phyloP scores from a whole-genome alignment of 2,113 vertebrate genomes.

The Fregata magnificens region DNA sequence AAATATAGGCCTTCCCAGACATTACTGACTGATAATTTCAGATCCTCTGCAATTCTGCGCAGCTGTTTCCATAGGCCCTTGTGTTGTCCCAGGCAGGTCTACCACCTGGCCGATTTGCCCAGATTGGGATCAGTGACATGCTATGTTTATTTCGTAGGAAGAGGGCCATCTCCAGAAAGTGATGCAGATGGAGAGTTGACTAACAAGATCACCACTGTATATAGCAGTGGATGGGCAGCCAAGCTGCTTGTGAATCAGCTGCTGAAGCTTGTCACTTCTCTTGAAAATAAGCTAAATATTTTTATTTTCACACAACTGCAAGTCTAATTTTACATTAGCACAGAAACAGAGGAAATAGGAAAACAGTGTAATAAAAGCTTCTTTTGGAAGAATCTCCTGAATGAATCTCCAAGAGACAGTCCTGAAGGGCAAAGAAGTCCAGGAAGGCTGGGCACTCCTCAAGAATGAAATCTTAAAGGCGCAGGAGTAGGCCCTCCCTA shows the following conservation, averaged over 20 bases:
- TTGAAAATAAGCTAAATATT: background rate
- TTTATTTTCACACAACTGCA: background rate
- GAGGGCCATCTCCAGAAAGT: background rate
- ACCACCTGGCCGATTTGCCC: background rate
- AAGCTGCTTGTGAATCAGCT: background rate
- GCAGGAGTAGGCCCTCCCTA: fast-evolving
- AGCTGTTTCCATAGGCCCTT: background rate
- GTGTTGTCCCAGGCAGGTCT: background rate
- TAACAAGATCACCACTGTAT: background rate
- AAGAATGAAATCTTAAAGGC: background rate
- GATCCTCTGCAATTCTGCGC: background rate
- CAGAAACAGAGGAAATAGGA: background rate
- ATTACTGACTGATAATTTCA: background rate
- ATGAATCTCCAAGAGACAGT: background rate
- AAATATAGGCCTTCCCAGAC: background rate
- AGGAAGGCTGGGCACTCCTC: background rate
- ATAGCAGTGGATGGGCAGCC: background rate
- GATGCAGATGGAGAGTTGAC: background rate
- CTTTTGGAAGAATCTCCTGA: background rate
- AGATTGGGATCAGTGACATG: background rate
- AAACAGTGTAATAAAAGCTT: background rate
- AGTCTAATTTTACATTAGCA: background rate
- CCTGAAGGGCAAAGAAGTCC: background rate
- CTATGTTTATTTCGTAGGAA: background rate
- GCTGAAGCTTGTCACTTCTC: background rate